Percentiles rank a stretch among this genome's conserved stretches.
Evolutionary conservation across 2,888 invertebrate genomes (phyloP).

Genomic region (Pterobdella sp.): DNA sequence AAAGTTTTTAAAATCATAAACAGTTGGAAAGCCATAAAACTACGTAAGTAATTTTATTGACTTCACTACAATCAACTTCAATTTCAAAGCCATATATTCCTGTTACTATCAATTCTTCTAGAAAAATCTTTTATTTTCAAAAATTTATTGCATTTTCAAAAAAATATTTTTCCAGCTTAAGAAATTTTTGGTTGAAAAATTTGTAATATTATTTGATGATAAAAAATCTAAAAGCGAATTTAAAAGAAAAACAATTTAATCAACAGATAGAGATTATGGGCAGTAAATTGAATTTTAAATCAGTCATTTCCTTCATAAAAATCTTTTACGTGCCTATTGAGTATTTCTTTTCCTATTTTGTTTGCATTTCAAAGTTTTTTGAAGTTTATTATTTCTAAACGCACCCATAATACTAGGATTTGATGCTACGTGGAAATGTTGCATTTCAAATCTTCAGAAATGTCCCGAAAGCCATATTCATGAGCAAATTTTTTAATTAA

Average conservation of each 20-base stretch:
- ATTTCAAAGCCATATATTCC: too few species aligned
- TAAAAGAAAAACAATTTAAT: not conserved
- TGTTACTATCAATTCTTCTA: too few species aligned
- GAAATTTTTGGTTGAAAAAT: not conserved
- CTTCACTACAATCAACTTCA: not conserved
- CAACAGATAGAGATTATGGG: not conserved
- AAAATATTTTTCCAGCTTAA: not conserved
- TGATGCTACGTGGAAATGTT: too few species aligned
- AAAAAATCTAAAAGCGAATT: not conserved
- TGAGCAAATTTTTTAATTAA: too few species aligned
- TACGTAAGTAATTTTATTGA: conserved; percentile 9
- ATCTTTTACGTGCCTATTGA: not conserved
- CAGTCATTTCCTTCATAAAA: conserved; percentile 12
- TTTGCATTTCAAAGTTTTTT: too few species aligned
- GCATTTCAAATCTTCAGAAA: too few species aligned
- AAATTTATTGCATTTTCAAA: not conserved
- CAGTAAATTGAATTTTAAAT: conserved; percentile 13
- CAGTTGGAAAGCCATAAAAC: not conserved
- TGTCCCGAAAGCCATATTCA: too few species aligned
- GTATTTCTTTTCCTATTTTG: not conserved
- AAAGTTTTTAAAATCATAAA: too few species aligned
- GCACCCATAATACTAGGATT: too few species aligned
- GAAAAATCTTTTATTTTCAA: not conserved
- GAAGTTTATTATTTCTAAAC: too few species aligned
- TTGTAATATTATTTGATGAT: too few species aligned